Conservation (phyloP, 2,113 vertebrate species). For the Numenius arquata region DNA sequence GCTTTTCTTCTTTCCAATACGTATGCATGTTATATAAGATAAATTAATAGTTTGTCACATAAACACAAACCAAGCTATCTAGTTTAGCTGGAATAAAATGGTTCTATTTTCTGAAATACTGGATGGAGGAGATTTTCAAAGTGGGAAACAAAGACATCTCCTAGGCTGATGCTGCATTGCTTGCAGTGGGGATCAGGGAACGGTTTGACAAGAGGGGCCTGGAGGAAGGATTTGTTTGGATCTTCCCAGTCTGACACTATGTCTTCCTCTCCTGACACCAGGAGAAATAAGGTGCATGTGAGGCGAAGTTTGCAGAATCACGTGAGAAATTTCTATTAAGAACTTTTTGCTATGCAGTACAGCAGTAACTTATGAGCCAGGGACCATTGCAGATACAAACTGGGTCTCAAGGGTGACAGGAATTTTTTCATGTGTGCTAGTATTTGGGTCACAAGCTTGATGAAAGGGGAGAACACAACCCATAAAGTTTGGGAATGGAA, state of each 20-base stretch:
- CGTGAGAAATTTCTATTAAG: neutral
- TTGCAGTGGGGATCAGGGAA: neutral
- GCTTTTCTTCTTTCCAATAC: neutral
- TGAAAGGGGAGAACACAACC: neutral
- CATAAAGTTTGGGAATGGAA: neutral
- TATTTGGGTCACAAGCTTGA: slow-evolving; percentile 43
- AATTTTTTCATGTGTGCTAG: neutral
- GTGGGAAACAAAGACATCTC: neutral
- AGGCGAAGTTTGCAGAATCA: neutral
- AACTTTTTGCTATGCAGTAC: neutral
- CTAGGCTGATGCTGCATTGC: neutral
- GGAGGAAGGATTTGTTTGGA: neutral
- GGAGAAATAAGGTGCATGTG: neutral
- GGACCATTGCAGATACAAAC: neutral
- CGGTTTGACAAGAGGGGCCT: neutral
- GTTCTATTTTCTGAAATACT: neutral
- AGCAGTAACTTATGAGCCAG: neutral
- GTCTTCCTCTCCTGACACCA: neutral
- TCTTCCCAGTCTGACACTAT: neutral
- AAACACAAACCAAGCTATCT: neutral
- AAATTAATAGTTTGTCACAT: neutral
- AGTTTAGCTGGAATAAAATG: neutral
- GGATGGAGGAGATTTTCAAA: neutral
- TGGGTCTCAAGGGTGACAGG: neutral
- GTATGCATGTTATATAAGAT: neutral